phyloP scores from a whole-genome alignment of 2,797 vertebrate species.

The Hylomyscus alleni region DNA sequence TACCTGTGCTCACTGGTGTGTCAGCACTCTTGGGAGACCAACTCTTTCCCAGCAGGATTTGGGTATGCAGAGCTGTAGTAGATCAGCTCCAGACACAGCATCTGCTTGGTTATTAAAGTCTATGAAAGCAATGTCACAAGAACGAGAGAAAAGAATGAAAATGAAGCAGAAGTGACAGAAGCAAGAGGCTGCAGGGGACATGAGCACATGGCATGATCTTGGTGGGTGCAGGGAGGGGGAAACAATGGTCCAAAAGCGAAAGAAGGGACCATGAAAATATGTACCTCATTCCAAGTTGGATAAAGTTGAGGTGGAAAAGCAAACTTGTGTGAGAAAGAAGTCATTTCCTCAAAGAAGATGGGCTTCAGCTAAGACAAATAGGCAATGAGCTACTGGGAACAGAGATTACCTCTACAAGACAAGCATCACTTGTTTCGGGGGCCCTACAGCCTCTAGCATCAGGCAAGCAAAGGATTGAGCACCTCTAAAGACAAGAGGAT shows the following conservation, averaged over 20 bases:
- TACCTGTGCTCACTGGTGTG: too few relatives aligned
- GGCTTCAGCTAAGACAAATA: background rate
- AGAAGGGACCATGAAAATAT: background rate
- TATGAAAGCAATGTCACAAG: background rate
- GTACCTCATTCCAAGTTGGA: background rate
- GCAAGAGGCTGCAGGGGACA: background rate
- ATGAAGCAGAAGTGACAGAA: background rate
- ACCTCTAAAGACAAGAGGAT: background rate
- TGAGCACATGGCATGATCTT: background rate
- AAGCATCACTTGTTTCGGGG: background rate
- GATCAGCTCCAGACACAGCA: too few relatives aligned
- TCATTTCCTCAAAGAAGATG: background rate
- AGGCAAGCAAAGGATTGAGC: rapidly evolving
- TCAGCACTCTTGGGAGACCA: too few relatives aligned
- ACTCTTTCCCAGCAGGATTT: too few relatives aligned
- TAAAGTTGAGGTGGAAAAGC: background rate
- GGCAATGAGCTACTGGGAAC: background rate
- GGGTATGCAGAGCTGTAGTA: too few relatives aligned
- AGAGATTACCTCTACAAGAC: background rate
- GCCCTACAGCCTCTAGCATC: background rate
- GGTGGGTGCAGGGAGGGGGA: too few relatives aligned
- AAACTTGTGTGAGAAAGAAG: background rate
- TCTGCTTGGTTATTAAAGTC: background rate
- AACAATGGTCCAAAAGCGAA: background rate
- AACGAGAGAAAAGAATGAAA: background rate